Conservation (phyloP, 2,113 vertebrate genomes). For the Spizaetus ornatus region DNA sequence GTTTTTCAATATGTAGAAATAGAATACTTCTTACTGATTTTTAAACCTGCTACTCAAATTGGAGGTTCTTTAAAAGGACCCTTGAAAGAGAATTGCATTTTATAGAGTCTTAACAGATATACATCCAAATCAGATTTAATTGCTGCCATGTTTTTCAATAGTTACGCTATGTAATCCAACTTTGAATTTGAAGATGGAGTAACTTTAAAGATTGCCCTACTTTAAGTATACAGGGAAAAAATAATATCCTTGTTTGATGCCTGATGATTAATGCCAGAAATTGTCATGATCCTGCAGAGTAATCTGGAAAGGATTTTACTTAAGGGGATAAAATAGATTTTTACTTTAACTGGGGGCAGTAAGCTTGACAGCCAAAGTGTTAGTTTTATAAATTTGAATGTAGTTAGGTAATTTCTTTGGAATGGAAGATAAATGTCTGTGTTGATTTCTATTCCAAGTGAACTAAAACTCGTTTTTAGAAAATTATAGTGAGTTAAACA, state of each 20-base stretch:
- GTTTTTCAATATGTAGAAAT: neutral
- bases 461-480: neutral
- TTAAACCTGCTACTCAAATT: neutral
- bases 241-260: neutral
- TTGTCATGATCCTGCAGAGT: slow-evolving; percentile 25
- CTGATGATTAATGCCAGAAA: slow-evolving; percentile 25
- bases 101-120: neutral
- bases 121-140: neutral
- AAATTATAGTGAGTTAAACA: neutral
- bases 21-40: neutral
- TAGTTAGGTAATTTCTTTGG: neutral
- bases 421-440: neutral
- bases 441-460: neutral
- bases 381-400: neutral
- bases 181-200: neutral
- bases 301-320: slow-evolving; percentile 56
- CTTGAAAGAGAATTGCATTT: neutral
- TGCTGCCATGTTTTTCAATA: neutral
- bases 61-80: neutral
- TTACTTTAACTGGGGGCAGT: neutral
- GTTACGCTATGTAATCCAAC: neutral
- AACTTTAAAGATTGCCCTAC: slow-evolving; percentile 23
- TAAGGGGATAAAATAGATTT: slow-evolving; percentile 15
- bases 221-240: neutral
- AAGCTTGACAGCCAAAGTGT: slow-evolving; percentile 15